Evolutionary conservation across 2,888 invertebrate genomes (phyloP).

Genomic region (Dugesia japonica): DNA sequence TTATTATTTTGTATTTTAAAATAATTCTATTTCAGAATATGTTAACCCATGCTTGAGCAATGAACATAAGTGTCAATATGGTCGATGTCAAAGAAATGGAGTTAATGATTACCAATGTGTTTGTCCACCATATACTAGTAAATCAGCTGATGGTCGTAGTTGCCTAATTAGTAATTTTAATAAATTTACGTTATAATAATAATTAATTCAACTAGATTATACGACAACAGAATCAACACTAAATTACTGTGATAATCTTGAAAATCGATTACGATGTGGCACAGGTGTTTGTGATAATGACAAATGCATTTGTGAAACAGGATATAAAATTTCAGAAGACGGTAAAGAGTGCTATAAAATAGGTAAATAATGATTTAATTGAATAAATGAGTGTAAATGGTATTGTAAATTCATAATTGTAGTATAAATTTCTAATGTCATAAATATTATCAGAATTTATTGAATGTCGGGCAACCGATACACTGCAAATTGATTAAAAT

Average conservation of each 20-base stretch:
- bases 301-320: background rate
- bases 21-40: background rate
- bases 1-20: too few species aligned
- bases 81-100: background rate
- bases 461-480: too few species aligned
- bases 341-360: background rate
- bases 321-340: background rate
- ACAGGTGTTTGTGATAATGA: background rate
- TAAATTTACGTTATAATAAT: background rate
- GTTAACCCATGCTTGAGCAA: background rate
- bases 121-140: background rate
- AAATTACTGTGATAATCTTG: background rate
- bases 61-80: background rate
- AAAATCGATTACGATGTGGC: background rate
- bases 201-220: background rate
- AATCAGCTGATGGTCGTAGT: background rate
- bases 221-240: background rate
- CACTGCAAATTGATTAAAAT: too few species aligned
- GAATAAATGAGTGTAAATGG: too few species aligned
- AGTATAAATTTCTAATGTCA: too few species aligned
- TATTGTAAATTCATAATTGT: too few species aligned
- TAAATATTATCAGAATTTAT: too few species aligned
- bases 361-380: background rate
- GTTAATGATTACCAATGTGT: background rate
- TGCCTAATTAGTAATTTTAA: background rate